Conservation (phyloP, 1,140 invertebrate genomes). For the Brachionus koreanus region DNA sequence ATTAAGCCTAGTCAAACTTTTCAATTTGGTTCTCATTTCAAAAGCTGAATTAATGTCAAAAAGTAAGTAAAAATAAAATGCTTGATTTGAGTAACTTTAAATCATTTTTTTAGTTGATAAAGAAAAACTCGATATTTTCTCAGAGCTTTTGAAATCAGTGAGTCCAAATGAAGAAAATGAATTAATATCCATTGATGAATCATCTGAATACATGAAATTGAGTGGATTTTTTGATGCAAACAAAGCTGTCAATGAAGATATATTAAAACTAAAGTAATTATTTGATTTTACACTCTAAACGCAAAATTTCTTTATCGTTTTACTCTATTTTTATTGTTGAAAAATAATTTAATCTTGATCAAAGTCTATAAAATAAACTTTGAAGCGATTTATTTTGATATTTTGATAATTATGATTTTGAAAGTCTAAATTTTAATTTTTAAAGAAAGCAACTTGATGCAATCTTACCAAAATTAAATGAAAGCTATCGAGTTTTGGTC, state of each 20-base stretch:
- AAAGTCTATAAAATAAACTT: neutral
- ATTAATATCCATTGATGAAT: neutral
- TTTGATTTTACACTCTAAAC: too few relatives aligned
- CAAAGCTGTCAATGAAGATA: neutral
- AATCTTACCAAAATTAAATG: neutral
- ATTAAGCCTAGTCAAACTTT: neutral
- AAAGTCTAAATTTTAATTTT: neutral
- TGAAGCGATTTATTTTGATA: too few relatives aligned
- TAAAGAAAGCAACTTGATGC: slow-evolving; percentile 9
- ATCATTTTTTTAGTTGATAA: neutral
- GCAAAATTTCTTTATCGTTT: too few relatives aligned
- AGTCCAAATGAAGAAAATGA: neutral
- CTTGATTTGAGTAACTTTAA: neutral
- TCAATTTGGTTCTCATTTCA: slow-evolving; percentile 15
- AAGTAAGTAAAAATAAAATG: neutral
- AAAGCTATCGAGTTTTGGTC: neutral
- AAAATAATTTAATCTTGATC: neutral
- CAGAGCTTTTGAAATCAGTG: neutral
- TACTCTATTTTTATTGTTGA: too few relatives aligned
- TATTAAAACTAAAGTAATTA: neutral
- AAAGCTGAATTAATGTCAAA: slow-evolving; percentile 4
- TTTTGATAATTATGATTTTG: neutral
- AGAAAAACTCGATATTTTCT: neutral
- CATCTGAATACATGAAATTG: neutral
- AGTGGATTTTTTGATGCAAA: neutral